Conservation (phyloP, 2,797 vertebrate species). For the Tarsius wallacei region DNA sequence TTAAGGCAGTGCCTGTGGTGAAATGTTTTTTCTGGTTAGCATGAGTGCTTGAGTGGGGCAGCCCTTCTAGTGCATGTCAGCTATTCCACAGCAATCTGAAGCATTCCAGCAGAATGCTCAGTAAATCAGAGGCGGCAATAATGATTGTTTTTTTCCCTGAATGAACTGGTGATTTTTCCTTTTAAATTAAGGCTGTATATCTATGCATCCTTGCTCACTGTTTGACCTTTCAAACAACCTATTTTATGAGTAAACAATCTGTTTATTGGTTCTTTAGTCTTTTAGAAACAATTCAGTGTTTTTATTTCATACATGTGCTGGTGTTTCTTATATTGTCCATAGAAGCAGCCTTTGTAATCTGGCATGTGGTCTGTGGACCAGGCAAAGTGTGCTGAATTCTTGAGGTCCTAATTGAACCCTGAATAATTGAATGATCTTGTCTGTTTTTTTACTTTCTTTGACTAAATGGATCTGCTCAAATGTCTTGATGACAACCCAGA, state of each 20-base stretch:
- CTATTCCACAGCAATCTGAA: background rate
- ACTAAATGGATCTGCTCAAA: background rate
- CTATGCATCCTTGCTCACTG: constrained; percentile 18
- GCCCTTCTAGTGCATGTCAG: background rate
- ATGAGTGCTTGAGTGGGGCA: background rate
- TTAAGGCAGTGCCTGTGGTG: background rate
- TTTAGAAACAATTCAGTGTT: constrained; percentile 12
- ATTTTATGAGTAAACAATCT: background rate
- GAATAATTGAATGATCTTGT: background rate
- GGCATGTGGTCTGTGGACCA: background rate
- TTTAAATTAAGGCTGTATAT: constrained; percentile 58
- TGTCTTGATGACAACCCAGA: background rate
- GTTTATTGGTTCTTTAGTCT: constrained; percentile 48
- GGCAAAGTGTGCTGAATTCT: background rate
- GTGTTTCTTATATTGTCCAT: background rate
- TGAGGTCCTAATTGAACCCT: background rate
- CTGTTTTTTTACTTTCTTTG: background rate
- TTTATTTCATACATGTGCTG: background rate
- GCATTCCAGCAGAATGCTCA: background rate
- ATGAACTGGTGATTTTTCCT: constrained; percentile 80
- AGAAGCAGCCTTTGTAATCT: constrained; percentile 42
- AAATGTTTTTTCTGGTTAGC: background rate
- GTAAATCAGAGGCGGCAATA: background rate
- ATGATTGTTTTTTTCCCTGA: background rate
- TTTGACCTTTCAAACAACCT: constrained; percentile 51